These are phyloP conservation scores for Halisarca cf. caerulea DNA, from an alignment of 37 sponge, comb jelly and placozoan genomes.

Conservation along the genomic window DNA sequence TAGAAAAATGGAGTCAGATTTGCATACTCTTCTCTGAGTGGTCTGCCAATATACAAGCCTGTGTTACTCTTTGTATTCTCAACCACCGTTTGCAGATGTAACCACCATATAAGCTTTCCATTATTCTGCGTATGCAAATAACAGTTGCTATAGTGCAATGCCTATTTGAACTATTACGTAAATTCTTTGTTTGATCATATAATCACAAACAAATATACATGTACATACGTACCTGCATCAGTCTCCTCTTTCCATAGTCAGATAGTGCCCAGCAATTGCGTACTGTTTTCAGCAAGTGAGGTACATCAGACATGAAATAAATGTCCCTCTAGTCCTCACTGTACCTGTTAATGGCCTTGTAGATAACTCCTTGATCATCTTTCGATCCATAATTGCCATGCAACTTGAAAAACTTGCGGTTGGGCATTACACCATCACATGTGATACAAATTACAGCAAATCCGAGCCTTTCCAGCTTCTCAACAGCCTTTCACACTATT, in stretches of 20 bases:
- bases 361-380: neutral
- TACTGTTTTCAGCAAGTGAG: neutral
- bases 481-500: neutral
- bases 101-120: neutral
- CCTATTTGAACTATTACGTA: too few species aligned
- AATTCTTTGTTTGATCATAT: neutral
- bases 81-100: neutral
- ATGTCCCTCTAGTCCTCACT: neutral
- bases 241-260: neutral
- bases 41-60: neutral
- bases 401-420: constrained; percentile 18
- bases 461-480: neutral
- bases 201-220: neutral
- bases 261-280: constrained; percentile 9
- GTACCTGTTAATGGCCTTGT: neutral
- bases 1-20: neutral
- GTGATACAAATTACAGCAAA: neutral
- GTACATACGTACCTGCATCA: neutral
- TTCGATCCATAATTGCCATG: neutral
- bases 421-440: constrained; percentile 25
- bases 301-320: constrained; percentile 16
- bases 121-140: neutral
- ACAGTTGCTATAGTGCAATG: too few species aligned
- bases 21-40: neutral
- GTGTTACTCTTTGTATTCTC: neutral